Evolutionary conservation across 2,888 invertebrate genomes (phyloP), one percentile per base, ranked within the genome.

Genomic region (Strigamia transsilvanica): DNA sequence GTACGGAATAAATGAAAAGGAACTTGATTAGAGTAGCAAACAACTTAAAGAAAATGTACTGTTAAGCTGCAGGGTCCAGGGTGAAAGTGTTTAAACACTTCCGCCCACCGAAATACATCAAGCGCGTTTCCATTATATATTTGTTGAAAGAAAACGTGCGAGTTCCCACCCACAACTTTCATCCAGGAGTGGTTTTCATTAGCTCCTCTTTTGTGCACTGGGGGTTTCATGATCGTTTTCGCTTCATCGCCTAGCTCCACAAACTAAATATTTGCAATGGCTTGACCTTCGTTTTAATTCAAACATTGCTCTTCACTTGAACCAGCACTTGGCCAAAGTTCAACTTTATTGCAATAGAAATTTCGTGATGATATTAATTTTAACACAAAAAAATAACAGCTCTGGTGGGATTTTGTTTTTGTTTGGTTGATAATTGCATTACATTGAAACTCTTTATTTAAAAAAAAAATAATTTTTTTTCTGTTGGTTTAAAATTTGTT

Each of bases 211-310:
- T 73, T 73, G 73, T 73, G 73, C 10, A n/a, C 73, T 32, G 3
- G 23, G 18, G 32, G 73, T 73, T 73, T 73, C 73, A 73, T 10
- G 56, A 27, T 23, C 21, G 12, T 21, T 73, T 32, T 73, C 73
- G 27, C 73, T 12, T 32, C 13, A 32, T 73, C 73, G n/a, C 73
- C 21, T 27, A 27, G 23, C 32, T 73, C 12, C 32, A 73, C 73
- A 73, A 73, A 73, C 73, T 56, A 73, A 73, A 73, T 73, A 32
- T 73, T 73, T 73, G 27, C 32, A 32, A 13, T 32, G 21, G 2
- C 27, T 73, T 73, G 73, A 32, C 73, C 73, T 73, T 15, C 73
- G n/a, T 73, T n/a, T 73, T 73, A 73, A 27, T 73, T 73, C 32
- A 9, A 73, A 27, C 7, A 7, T 10, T 6, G 73, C n/a, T 32